Percentiles rank a stretch among this genome's conserved stretches.
phyloP scores from a whole-genome alignment of 2,113 vertebrate genomes.

The Labeo rohita region DNA sequence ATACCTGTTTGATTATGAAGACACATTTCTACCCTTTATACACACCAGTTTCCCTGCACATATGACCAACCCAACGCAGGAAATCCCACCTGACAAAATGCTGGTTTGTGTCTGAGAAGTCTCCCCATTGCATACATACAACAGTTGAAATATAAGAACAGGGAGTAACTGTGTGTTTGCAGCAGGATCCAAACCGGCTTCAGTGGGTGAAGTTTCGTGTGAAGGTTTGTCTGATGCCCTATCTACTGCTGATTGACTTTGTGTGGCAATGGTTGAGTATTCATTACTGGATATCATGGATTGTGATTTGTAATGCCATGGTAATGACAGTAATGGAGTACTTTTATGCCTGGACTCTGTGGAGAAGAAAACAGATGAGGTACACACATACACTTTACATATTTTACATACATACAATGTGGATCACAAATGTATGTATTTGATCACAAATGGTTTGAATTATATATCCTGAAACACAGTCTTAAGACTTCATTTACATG shows the following conservation, averaged over 20 bases:
- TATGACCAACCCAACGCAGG: neutral
- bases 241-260: conserved; percentile 37
- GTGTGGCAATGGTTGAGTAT: conserved; percentile 35
- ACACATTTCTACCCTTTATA: conserved; percentile 43
- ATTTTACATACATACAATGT: neutral
- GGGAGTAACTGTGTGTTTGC: neutral
- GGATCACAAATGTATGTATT: too few relatives aligned
- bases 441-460: too few relatives aligned
- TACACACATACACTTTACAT: neutral
- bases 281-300: conserved; percentile 33
- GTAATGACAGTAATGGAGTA: conserved; percentile 8
- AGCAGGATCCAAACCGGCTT: conserved; percentile 21
- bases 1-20: conserved; percentile 46
- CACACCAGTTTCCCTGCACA: conserved; percentile 34
- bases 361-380: neutral
- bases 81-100: neutral
- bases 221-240: conserved; percentile 32
- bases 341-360: neutral
- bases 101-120: conserved; percentile 21
- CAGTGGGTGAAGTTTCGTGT: conserved; percentile 40
- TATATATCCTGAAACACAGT: too few relatives aligned
- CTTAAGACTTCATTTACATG: too few relatives aligned
- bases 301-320: conserved; percentile 6
- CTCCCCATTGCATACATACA: neutral
- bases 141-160: neutral